Base-by-base conservation (phyloP, 1,140 invertebrate genomes). In the Trichonephila inaurata region DNA sequence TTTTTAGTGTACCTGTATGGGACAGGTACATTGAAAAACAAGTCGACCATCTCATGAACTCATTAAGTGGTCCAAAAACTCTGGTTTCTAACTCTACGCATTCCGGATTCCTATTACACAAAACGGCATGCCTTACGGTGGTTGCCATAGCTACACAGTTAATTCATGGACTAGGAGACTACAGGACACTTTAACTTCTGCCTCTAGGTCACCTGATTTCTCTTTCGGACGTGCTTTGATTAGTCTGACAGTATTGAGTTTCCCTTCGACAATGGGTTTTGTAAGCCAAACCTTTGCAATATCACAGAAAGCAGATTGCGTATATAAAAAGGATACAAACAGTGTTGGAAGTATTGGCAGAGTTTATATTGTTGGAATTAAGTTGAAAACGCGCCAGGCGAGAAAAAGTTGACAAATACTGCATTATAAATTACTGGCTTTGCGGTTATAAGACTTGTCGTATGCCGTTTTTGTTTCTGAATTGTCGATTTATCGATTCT, bases 1-100 rank as follows among this genome's bases (percentile, higher is more conserved):
- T 83, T 83, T 40, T 51, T 24, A 28, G 82, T 83, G 82, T 83
- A 83, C 82, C 82, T 83, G 82, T 83, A 83, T n/a, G 10, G 82
- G 82, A 51, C 19, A 62, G 86, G 86, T 64, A 88, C 86, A 88
- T 12, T 64, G 86, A 64, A 88, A 64, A 62, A 64, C 86, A 88
- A 88, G 60, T 64, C 40, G 86, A 88, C 86, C 86, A 58, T 88
- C 51, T 33, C 86, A 62, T 64, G 86, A 77, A 77, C 58, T 88
- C 62, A 88, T 88, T 88, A 88, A 64, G 86, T 64, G 62, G 86
- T 88, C 86, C 60, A 61, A 44, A 77, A 64, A 88, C 86, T 88
- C 61, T 33, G 33, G 51, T 88, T 88, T 64, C 62, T 21, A 88
- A 33, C 60, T 33, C 44, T 33, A 88, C 28, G 86, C 86, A 88